Evolutionary conservation across 2,113 vertebrate genomes (phyloP), one percentile per base, ranked within the genome.

Genomic region (Phalacrocorax aristotelis): DNA sequence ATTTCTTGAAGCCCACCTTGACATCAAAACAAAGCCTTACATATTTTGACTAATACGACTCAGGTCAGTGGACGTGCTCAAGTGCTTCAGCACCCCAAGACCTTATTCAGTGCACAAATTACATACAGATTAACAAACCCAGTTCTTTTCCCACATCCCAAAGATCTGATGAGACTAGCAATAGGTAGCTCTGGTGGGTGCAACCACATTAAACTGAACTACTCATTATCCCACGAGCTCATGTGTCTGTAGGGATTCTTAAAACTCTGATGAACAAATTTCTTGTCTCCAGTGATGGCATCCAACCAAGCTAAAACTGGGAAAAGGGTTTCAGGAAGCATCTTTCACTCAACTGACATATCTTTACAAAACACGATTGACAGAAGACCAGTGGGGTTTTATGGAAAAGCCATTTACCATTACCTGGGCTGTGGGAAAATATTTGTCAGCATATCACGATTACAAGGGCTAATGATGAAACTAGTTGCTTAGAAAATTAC

Each of bases 401-500:
- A 65, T 49, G 21, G 90, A 79, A 68, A 90, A 79, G 48, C 14
- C 19, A 54, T 82, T 82, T 65, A 19, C 66, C 13, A 15, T 55
- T 87, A 83, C 61, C 61, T 81, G 51, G 34, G 52, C 48, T 68
- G 42, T 29, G 40, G 60, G 46, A 89, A 89, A 78, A 68, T 29
- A 71, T 46, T 65, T 91, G 36, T 62, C 57, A 78, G 48, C 48
- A 3, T 61, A 49, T 75, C 34, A 26, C 2, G 1, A 9, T 83
- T 71, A 10, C 4, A 20, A 65, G n/a, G 42, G 29, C 32, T 72
- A 81, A 75, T 48, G 87, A 93, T 64, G 27, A 91, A 89, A 89
- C 49, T 87, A 92, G 95, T 91, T 92, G n/a, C 88, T 89, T 78
- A 64, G 86, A 92, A 94, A 96, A 97, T 86, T 23, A 74, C 64